phyloP scores from a whole-genome alignment of 2,888 invertebrate genomes.

The Polylopha cassiicola region DNA sequence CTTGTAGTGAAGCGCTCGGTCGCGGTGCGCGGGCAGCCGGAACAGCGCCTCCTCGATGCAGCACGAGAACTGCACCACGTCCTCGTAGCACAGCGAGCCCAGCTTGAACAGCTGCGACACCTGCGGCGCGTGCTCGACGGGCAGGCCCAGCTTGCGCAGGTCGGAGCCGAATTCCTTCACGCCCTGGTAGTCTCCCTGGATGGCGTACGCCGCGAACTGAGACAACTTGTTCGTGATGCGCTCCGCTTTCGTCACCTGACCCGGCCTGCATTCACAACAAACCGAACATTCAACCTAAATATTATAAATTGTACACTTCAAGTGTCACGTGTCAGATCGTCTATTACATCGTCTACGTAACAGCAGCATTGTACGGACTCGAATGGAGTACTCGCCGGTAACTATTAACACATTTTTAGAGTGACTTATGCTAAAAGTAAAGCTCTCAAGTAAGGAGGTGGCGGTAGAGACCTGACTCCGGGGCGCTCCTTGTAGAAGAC shows the following conservation, averaged over 20 bases:
- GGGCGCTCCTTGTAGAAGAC: slow-evolving; percentile 99
- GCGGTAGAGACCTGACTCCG: slow-evolving; percentile 80
- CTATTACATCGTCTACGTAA: no score
- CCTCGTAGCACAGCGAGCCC: slow-evolving; percentile 92
- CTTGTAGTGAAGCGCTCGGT: slow-evolving; percentile 93
- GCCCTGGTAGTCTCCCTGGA: slow-evolving; percentile 95
- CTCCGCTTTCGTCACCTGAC: slow-evolving; percentile 95
- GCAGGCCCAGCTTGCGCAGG: slow-evolving; percentile 93
- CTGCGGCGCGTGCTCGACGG: slow-evolving; percentile 98
- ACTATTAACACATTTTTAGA: no score
- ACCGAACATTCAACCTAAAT: neutral
- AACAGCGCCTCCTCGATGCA: slow-evolving; percentile 96
- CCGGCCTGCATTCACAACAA: slow-evolving; percentile 82
- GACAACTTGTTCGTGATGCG: slow-evolving; percentile 93
- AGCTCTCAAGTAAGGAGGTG: neutral
- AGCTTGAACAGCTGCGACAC: slow-evolving; percentile 97
- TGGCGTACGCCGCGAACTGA: slow-evolving; percentile 95
- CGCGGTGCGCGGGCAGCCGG: slow-evolving; percentile 88
- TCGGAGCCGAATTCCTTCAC: slow-evolving; percentile 96
- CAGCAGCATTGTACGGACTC: no score
- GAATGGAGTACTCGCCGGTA: no score
- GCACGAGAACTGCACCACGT: slow-evolving; percentile 93
- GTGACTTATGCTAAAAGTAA: no score
- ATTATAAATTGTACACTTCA: neutral
- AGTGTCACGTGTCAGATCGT: no score